Base-by-base conservation (phyloP, 2,888 invertebrate species). In the Drosophila barbarae region DNA sequence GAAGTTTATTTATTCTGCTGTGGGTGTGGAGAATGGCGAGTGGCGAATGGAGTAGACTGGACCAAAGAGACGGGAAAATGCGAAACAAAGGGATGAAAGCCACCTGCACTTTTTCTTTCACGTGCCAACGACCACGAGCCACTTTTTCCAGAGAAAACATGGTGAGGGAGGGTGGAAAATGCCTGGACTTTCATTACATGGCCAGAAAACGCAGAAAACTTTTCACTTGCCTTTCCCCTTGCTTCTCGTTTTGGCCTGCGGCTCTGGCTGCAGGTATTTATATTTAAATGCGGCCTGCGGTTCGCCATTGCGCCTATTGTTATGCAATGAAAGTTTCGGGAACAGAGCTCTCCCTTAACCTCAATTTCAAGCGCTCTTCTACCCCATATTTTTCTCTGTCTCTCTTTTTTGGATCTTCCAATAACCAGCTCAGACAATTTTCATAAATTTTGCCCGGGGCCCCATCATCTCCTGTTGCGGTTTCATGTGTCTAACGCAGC, bases 271-370 rank as follows among this genome's bases (percentile, higher is more conserved):
- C 82, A 84, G 79, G 84, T 82, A 79, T 79, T 79, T 79, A 79
- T 71, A 84, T 79, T 79, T 79, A 79, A 79, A 84, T 79, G 79
- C 84, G 78, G 79, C 69, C 72, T 74, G 84, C 74, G 79, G 82
- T 71, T 71, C 69, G 73, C 78, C 78, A 79, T 74, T 78, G 79
- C 79, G 82, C 84, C 79, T 84, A 79, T 84, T 79, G 84, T 79
- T 78, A 79, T 79, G 79, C 79, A 79, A 79, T 82, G 82, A 82
- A 79, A 82, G 72, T 79, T 79, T 64, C 74, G 78, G 70, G 12
- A 53, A 23, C 52, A 46, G 28, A 41, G n/a, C 9, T 28, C 50
- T 21, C 21, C 47, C 61, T 51, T 54, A 59, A 63, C 53, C 58
- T 30, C 42, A 49, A 60, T 68, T 42, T 42, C 36, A 12, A 35